Conservation (phyloP, 2,797 vertebrate species). For the Sebastes iracundus region DNA sequence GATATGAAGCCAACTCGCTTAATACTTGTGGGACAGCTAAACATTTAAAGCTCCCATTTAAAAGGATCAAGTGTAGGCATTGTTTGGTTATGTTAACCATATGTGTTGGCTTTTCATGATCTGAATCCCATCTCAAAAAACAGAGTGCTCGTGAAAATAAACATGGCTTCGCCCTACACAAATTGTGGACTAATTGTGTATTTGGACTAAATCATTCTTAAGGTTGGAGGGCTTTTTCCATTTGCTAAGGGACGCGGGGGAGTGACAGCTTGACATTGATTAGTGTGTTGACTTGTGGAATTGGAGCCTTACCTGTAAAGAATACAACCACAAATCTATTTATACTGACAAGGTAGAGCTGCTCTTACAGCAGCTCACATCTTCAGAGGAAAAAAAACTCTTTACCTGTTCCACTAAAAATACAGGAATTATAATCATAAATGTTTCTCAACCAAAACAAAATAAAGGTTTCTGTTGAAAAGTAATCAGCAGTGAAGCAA, state of each 20-base stretch:
- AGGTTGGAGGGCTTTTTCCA: constrained; percentile 79
- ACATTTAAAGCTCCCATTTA: constrained; percentile 83
- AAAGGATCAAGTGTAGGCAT: constrained; percentile 83
- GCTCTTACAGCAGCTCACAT: constrained; percentile 57
- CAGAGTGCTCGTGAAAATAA: constrained; percentile 82
- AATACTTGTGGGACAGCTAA: constrained; percentile 84
- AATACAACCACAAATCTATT: constrained; percentile 73
- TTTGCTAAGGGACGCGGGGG: constrained; percentile 65
- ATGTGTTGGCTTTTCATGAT: constrained; percentile 83
- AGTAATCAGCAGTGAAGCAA: constrained; percentile 64
- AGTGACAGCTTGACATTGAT: constrained; percentile 83
- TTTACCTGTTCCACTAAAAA: constrained; percentile 52
- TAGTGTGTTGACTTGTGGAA: constrained; percentile 81
- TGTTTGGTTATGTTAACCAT: constrained; percentile 87
- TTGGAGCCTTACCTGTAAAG: constrained; percentile 80
- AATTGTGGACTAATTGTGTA: constrained; percentile 85
- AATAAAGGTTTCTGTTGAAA: constrained; percentile 59
- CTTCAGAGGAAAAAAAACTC: constrained; percentile 33
- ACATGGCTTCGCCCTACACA: constrained; percentile 81
- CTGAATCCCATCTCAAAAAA: constrained; percentile 78
- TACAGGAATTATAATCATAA: constrained; percentile 52
- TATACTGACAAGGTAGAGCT: constrained; percentile 63
- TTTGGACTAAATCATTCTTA: constrained; percentile 81
- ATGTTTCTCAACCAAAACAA: constrained; percentile 58
- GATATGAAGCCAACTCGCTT: constrained; percentile 77